These are phyloP conservation scores for Nomada hirtipes DNA, from an alignment of 2,888 invertebrate species.

Conservation along the genomic window DNA sequence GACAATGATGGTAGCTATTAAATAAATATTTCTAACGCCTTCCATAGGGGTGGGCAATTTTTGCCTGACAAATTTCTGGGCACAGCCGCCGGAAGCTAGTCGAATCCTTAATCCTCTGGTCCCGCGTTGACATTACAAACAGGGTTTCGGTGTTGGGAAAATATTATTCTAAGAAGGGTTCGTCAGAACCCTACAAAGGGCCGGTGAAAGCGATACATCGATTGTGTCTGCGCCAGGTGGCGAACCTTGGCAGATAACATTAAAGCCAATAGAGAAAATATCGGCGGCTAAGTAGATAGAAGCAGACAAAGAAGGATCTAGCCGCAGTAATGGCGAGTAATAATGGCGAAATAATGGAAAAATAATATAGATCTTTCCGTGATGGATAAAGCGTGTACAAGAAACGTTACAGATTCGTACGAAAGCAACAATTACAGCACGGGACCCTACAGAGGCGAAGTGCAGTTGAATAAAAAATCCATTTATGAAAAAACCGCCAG, in stretches of 20 bases:
- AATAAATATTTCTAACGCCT: not conserved
- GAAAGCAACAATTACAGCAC: not conserved
- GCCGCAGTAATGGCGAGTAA: constrained; percentile 38
- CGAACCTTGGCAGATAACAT: constrained; percentile 68
- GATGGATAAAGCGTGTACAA: no score
- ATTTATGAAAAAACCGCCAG: no score
- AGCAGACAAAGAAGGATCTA: constrained; percentile 13
- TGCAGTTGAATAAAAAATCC: not conserved
- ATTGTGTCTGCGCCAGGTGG: constrained; percentile 67
- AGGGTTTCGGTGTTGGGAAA: constrained; percentile 74
- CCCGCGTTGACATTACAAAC: constrained; percentile 75
- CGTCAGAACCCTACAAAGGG: constrained; percentile 50
- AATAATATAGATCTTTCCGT: constrained; percentile 27
- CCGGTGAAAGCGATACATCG: constrained; percentile 72
- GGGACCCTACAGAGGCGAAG: not conserved
- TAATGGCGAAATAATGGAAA: constrained; percentile 52
- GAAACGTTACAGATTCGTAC: not conserved
- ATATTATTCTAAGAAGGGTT: constrained; percentile 77
- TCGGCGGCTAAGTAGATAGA: constrained; percentile 47
- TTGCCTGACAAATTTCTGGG: constrained; percentile 35
- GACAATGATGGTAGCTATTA: not conserved
- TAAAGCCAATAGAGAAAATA: constrained; percentile 73
- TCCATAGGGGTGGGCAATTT: constrained; percentile 6
- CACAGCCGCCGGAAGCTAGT: constrained; percentile 38
- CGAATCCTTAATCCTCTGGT: constrained; percentile 63